Base-by-base conservation (phyloP, 2,797 vertebrate genomes). In the Onychomys torridus region DNA sequence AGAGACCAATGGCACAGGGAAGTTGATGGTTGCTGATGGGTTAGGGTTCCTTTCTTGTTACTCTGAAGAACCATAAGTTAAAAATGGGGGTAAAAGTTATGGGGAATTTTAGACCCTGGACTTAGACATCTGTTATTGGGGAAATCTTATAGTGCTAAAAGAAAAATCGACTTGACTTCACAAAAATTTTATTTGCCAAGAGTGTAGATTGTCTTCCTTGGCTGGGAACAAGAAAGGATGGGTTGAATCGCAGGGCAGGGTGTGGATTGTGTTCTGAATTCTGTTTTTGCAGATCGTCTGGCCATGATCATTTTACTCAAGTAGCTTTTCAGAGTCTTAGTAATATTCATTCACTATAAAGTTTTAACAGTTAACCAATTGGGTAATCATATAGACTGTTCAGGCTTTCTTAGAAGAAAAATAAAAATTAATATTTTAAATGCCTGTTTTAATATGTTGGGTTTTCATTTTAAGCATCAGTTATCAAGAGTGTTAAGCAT, bases 321-420 rank as follows among this genome's bases (percentile, higher is more conserved):
- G n/a, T 11, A 7, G 3, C 0, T 23, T 37, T 59, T 27, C 23
- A 6, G 13, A 13, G 37, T 59, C 37, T 59, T 0, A 4, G 12
- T 37, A 37, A 37, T 57, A 81, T n/a, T 59, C 37, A 82, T 82
- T 82, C 23, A 82, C 55, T 37, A 59, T 59, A 82, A 82, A 59
- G 27, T 59, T 17, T 59, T 29, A 37, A 25, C 8, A 82, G 25
- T 40, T 82, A 40, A 17, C 13, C 13, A 82, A 17, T 9, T 40
- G 13, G 25, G 8, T 29, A 61, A 82, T 61, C 21, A 40, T 29
- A 59, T 40, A 29, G 61, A 27, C 3, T 40, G 10, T 59, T 59
- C 16, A 40, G 79, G 11, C 34, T 59, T 82, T 57, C 11, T 37
- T 37, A 57, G 52, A 81, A 82, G 55, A 12, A 40, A 82, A 59